These are phyloP conservation scores for Ceratotherium simum DNA, from an alignment of 2,113 vertebrate genomes.

Conservation along the genomic window DNA sequence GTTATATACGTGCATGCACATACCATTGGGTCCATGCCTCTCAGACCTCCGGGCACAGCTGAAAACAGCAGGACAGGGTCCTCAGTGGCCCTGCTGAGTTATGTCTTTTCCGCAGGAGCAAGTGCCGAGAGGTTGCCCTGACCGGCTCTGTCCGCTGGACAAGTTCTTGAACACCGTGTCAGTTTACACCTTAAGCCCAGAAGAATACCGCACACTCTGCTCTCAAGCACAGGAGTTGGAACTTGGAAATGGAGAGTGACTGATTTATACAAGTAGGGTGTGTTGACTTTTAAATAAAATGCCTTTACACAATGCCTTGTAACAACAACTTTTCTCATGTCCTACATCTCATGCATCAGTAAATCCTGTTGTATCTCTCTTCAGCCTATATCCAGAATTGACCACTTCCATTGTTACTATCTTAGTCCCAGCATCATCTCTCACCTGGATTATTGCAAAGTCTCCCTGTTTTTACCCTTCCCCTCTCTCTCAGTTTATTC, in stretches of 20 bases:
- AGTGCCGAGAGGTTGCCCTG: conserved; percentile 91
- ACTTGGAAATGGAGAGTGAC: not conserved
- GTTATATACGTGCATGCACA: accelerated
- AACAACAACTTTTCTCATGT: not conserved
- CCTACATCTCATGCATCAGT: not conserved
- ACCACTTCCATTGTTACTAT: not conserved
- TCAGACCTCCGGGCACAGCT: not conserved
- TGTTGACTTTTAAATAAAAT: conserved; percentile 80
- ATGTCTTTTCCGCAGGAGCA: conserved; percentile 88
- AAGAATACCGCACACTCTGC: conserved; percentile 89
- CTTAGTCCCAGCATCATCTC: not conserved
- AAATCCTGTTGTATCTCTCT: not conserved
- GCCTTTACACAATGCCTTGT: not conserved
- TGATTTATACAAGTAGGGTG: not conserved
- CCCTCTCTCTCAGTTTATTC: not conserved
- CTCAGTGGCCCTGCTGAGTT: not conserved
- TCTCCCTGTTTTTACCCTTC: not conserved
- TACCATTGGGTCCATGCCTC: not conserved
- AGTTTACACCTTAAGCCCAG: conserved; percentile 84
- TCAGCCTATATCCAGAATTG: not conserved
- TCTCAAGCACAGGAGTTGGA: conserved; percentile 67
- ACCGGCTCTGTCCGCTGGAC: conserved; percentile 92
- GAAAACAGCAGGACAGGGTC: not conserved
- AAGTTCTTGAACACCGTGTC: conserved; percentile 91
- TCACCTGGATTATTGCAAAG: not conserved